A percentile compares a stretch with the other conserved stretches of the same genome.
phyloP scores from a whole-genome alignment of 92 coral and sea anemone species.

The Diadumene lineata region DNA sequence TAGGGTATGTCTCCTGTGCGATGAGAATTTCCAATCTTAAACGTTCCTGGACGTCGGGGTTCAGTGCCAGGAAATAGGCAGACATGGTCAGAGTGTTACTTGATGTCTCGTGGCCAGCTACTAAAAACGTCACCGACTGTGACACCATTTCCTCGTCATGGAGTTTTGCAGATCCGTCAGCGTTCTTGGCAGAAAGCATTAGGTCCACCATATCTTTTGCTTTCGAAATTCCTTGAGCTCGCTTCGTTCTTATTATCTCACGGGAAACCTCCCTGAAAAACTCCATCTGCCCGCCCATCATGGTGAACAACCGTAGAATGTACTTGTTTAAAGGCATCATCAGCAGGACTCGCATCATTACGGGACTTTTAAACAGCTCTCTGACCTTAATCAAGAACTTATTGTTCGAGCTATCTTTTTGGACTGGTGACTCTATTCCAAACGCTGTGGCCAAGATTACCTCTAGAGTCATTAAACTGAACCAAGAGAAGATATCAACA shows the following conservation, averaged over 20 bases:
- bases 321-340: constrained; percentile 36
- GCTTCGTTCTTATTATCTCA: constrained; percentile 43
- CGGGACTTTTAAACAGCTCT: constrained; percentile 19
- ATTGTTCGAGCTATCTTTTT: constrained; percentile 27
- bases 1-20: constrained; percentile 18
- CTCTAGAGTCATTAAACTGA: constrained; percentile 56
- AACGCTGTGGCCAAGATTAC: constrained; percentile 59
- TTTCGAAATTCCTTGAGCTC: constrained; percentile 35
- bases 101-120: constrained; percentile 48
- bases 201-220: constrained; percentile 60
- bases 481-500: constrained; percentile 63
- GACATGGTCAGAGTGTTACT: constrained; percentile 38
- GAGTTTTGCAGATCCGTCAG: constrained; percentile 45
- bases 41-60: constrained; percentile 57
- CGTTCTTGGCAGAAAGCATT: constrained; percentile 58
- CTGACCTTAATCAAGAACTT: constrained; percentile 31
- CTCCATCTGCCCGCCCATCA: neutral
- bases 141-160: constrained; percentile 46
- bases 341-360: constrained; percentile 10
- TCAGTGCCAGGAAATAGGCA: constrained; percentile 35
- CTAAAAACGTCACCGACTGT: constrained; percentile 42
- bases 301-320: neutral
- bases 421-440: constrained; percentile 55
- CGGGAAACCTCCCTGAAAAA: constrained; percentile 21
- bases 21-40: constrained; percentile 35